phyloP scores from a whole-genome alignment of 2,888 invertebrate genomes.

The Smittia aterrima region DNA sequence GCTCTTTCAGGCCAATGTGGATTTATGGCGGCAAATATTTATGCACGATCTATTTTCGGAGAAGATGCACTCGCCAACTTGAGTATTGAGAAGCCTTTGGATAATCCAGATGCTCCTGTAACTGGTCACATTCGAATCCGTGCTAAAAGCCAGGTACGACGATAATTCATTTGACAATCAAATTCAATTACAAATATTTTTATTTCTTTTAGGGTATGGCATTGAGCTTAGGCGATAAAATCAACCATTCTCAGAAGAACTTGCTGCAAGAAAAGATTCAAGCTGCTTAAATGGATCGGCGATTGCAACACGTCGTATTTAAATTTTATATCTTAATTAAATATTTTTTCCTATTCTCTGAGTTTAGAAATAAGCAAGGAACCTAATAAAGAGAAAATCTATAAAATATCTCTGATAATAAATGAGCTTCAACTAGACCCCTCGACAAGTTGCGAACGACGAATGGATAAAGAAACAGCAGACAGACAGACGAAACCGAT shows the following conservation, averaged over 20 bases:
- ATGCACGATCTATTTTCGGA: constrained; percentile 96
- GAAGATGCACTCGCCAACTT: constrained; percentile 99
- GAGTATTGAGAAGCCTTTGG: constrained; percentile 93
- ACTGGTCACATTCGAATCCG: constrained; percentile 96
- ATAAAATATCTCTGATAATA: too few species aligned
- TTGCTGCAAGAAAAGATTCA: constrained; percentile 56
- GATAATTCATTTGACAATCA: background rate
- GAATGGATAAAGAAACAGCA: too few species aligned
- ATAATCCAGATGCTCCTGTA: constrained; percentile 83
- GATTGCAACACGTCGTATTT: too few species aligned
- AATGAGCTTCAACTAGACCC: too few species aligned
- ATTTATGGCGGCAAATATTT: constrained; percentile 99
- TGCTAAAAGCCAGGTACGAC: constrained; percentile 90
- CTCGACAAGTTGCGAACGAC: too few species aligned
- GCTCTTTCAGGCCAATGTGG: constrained; percentile 96
- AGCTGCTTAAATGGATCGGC: constrained; percentile 48
- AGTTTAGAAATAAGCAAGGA: too few species aligned
- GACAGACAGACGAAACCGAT: too few species aligned
- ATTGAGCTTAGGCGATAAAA: constrained; percentile 95
- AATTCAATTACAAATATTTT: background rate
- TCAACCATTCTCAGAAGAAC: constrained; percentile 86
- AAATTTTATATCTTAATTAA: background rate
- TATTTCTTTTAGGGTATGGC: constrained; percentile 85
- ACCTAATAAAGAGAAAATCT: too few species aligned
- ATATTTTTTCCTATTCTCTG: too few species aligned